Evolutionary conservation across 2,113 vertebrate species (phyloP).

Genomic region (Nettapus auritus): DNA sequence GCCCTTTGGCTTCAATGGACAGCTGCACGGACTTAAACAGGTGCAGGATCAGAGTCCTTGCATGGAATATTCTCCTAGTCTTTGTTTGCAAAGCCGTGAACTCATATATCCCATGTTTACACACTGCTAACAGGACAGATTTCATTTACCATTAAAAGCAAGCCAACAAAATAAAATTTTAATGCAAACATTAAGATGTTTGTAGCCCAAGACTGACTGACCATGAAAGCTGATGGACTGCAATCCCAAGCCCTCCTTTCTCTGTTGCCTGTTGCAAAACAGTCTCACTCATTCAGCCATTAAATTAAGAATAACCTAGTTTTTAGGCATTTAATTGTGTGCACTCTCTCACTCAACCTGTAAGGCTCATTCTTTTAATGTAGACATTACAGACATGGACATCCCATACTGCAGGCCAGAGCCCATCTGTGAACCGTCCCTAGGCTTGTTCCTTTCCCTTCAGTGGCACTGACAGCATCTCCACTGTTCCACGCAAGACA

Average conservation of each 20-base stretch:
- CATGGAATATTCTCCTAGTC: not conserved
- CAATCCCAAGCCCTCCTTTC: not conserved
- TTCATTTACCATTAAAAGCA: conserved; percentile 44
- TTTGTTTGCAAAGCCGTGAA: conserved; percentile 14
- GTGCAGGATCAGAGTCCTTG: not conserved
- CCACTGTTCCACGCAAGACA: not conserved
- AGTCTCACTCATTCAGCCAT: not conserved
- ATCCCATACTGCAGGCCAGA: not conserved
- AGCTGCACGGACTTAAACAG: not conserved
- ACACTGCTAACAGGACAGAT: not conserved
- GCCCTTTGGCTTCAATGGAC: not conserved
- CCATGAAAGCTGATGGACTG: not conserved
- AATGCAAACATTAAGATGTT: conserved; percentile 2
- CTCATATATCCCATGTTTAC: conserved; percentile 11
- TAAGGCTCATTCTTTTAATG: not conserved
- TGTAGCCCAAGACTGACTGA: not conserved
- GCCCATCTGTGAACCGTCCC: fast-evolving
- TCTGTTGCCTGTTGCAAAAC: not conserved
- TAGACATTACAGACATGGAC: not conserved
- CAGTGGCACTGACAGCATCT: not conserved
- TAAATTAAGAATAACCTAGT: not conserved
- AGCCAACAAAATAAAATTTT: conserved; percentile 50
- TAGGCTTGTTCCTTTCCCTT: not conserved
- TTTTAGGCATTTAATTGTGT: not conserved
- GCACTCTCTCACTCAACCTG: not conserved